phyloP scores from a whole-genome alignment of 1,140 invertebrate genomes.

The Drosophila kikkawai region DNA sequence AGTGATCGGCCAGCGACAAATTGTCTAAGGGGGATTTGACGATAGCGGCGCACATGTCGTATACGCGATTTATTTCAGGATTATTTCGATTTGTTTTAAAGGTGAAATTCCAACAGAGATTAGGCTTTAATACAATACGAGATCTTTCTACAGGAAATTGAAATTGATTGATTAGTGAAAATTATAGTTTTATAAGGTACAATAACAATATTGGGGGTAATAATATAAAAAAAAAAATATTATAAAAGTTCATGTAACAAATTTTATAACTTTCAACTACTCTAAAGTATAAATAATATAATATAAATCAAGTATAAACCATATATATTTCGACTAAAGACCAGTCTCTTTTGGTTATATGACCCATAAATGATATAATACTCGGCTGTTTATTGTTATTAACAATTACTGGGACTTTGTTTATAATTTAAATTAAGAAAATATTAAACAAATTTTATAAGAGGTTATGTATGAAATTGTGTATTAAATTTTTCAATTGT shows the following conservation, averaged over 20 bases:
- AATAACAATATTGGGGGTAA: neutral
- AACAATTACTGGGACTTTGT: too few relatives aligned
- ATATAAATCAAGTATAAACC: too few relatives aligned
- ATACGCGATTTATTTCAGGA: conserved; percentile 30
- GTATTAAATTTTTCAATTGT: too few relatives aligned
- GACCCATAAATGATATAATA: neutral
- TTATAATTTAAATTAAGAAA: too few relatives aligned
- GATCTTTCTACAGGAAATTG: conserved; percentile 43
- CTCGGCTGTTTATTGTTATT: neutral
- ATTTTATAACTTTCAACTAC: neutral
- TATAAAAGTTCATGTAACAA: too few relatives aligned
- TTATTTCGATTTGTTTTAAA: conserved; percentile 6
- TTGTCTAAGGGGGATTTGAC: conserved; percentile 37
- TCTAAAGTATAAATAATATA: neutral
- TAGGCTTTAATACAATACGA: conserved; percentile 12
- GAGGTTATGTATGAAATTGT: too few relatives aligned
- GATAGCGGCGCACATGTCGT: conserved; percentile 37
- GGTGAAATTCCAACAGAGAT: conserved; percentile 25
- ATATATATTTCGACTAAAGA: neutral
- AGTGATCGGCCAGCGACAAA: conserved; percentile 38
- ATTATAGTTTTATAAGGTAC: neutral
- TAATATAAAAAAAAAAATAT: too few relatives aligned
- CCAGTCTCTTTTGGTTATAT: neutral
- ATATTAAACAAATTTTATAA: too few relatives aligned
- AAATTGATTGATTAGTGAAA: conserved; percentile 8